Evolutionary conservation across 2,888 invertebrate genomes (phyloP), one percentile per base, ranked within the genome.

Genomic region (Tenthredo livida): DNA sequence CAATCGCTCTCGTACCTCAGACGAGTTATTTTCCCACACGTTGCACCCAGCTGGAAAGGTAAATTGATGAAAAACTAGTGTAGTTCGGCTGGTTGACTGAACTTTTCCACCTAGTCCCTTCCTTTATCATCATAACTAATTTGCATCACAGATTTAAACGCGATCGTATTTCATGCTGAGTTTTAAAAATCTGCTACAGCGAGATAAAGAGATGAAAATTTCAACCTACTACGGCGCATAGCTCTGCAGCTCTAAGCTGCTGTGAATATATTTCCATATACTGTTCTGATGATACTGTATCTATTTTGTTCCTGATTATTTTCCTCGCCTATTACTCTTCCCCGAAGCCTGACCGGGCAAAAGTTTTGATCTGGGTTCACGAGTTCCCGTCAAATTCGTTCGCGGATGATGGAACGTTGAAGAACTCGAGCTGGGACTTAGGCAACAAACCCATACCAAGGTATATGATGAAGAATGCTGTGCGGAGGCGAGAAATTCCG

Each of bases 311-410:
- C 6, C 37, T 33, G 29, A 70, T 70, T 43, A 73, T 43, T 73
- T 73, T 21, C n/a, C 21, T 25, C 70, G 67, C 15, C 70, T 70
- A 37, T 37, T 70, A 25, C 17, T 25, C 70, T 70, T 25, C 4
- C 10, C 21, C 25, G 10, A 12, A 21, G 10, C 17, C 61, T 54
- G 54, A 12, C 67, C 5, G 21, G 67, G 67, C 29, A 29, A 67
- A 67, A 67, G 61, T 61, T 25, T 21, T 61, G 61, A 72, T 7
- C 67, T 33, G 67, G 67, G 43, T 72, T 72, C 72, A 7, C 43
- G 43, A 43, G 21, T 12, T 9, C 37, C 33, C 33, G 29, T 70
- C 37, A 37, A 70, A 37, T 70, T 70, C 15, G 21, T 29, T n/a
- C 43, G 25, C 73, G 21, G 73, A 15, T 47, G 43, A 73, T 12